Conservation (phyloP, 2,113 vertebrate genomes). For the Poeciliopsis occidentalis region DNA sequence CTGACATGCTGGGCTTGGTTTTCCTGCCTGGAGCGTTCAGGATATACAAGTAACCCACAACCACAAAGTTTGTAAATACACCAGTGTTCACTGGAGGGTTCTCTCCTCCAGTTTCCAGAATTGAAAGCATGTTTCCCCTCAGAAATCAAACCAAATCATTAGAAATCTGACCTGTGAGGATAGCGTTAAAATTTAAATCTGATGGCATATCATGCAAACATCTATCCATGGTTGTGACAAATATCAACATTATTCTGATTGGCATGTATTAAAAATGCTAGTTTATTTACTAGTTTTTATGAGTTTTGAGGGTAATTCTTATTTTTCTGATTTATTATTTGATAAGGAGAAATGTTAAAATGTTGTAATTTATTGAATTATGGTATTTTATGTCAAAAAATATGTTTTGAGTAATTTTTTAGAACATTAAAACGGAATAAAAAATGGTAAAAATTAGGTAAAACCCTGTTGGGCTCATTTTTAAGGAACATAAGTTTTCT, state of each 20-base stretch:
- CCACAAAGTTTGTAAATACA: not conserved
- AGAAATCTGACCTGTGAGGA: not conserved
- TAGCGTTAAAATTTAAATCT: not conserved
- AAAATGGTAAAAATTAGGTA: not conserved
- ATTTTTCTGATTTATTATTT: no score
- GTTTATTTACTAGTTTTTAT: no score
- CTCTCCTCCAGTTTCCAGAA: no score
- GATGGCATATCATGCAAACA: not conserved
- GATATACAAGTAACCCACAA: constrained; percentile 72
- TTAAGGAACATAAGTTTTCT: not conserved
- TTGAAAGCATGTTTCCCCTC: not conserved
- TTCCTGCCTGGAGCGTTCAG: constrained; percentile 77
- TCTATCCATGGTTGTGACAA: not conserved
- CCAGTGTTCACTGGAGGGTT: no score
- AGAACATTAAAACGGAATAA: not conserved
- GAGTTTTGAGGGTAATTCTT: no score
- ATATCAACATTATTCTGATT: not conserved
- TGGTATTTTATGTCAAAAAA: not conserved
- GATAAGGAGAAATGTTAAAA: no score
- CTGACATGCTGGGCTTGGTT: constrained; percentile 68
- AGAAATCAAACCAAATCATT: constrained; percentile 1
- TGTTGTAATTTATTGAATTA: no score
- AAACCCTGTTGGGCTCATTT: not conserved
- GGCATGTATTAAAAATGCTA: no score
- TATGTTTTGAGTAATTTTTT: not conserved